Base-by-base conservation (phyloP, 1,140 invertebrate genomes). In the Archivesica marissinica region DNA sequence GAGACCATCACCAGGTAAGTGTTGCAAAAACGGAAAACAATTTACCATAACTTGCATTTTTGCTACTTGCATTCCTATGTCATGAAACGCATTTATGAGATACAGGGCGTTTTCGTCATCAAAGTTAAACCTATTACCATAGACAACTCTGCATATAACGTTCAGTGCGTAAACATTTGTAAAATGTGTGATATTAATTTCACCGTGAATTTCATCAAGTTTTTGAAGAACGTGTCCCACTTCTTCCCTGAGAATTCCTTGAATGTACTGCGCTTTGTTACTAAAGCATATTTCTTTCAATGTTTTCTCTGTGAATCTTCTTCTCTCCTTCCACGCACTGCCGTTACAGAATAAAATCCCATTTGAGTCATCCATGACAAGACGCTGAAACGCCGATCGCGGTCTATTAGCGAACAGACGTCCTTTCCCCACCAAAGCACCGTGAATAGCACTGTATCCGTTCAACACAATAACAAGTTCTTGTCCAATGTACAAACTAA, bases 401-500 rank as follows among this genome's bases (percentile, higher is more conserved):
- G 72, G 54, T 6, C 76, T 9, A n/a, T 78, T 4, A n/a, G 61
- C 23, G 41, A 80, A 68, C 33, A 39, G 0, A n/a, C 59, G 20
- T 13, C 74, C 52, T n/a, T 41, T 44, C 33, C 17, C 78, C 1
- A 77, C 80, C 17, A 86, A 84, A 13, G 78, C 85, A 33, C 79
- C 81, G 50, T 86, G 87, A 41, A 88, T 78, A 13, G 52, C 56
- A 17, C 87, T 70, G 39, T 76, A 88, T 23, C 75, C 77, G 35
- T 88, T 86, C 17, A 88, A 30, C 54, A 87, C 39, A 23, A 88
- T 83, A 0, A 61, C 54, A 33, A 88, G 64, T 47, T 86, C 33
- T 0, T 75, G 44, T 25, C 75, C 80, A 38, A 87, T 54, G 39
- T 87, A 88, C 13, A 80, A 38, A 44, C 68, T 83, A 56, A 30